Base-by-base conservation (phyloP, 2,797 vertebrate species). In the Acrossocheilus fasciatus region DNA sequence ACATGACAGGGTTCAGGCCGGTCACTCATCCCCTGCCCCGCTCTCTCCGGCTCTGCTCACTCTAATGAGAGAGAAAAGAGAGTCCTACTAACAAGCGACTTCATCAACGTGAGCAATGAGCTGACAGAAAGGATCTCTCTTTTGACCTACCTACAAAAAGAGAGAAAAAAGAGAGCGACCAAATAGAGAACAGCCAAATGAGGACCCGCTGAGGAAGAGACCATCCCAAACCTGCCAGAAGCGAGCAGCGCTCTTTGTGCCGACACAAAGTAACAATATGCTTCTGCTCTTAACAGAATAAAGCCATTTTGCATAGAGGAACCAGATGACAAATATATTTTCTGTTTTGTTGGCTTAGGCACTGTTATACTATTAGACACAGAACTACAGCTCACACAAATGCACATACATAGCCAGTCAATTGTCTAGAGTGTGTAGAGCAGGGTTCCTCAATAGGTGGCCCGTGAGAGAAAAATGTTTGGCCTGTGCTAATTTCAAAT, bases 81-180 rank as follows among this genome's bases (percentile, higher is more conserved):
- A 73, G 88, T 91, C 89, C 91, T 30, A 57, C 92, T 95, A 95
- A 95, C 95, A 94, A 95, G 94, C 90, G 45, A 90, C 93, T 95
- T 94, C 91, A 94, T 95, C 94, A 94, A 91, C 91, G 90, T 93
- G 92, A 95, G 85, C 90, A 93, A 95, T 93, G 93, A 93, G 90
- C 92, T 93, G 93, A 91, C 94, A 93, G 88, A 88, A 77, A 78
- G 88, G 87, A 93, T 93, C 93, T 94, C 91, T 93, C 90, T 92
- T 94, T 93, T 95, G 92, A 95, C 94, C 93, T 93, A 94, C 93
- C 93, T 93, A 83, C 77, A 87, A 75, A 78, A 81, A 85, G 66
- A 79, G 26, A 85, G 34, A 81, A 72, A 57, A 81, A 82, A 43
- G 59, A 81, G 74, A 54, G 54, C 12, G 6, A 47, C 90, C 89